Evolutionary conservation across 35 echinoderm and acorn worm genomes (phyloP).

Genomic region (Eucidaris tribuloides): DNA sequence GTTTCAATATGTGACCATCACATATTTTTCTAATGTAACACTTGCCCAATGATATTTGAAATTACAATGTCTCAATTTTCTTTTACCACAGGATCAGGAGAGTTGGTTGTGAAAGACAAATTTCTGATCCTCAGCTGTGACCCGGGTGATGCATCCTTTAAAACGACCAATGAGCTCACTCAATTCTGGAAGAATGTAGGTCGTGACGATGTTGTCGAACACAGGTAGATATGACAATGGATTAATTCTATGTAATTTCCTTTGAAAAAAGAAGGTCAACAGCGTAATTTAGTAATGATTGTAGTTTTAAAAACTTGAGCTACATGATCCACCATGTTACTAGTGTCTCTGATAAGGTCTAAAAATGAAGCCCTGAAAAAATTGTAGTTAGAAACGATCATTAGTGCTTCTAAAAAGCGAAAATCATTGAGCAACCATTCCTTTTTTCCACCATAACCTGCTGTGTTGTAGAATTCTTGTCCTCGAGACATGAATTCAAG

Average conservation of each 20-base stretch:
- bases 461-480: no score
- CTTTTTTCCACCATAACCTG: no score
- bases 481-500: no score
- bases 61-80: no score
- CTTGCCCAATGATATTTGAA: no score
- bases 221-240: constrained; percentile 69
- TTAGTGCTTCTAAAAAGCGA: no score
- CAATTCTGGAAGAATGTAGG: constrained; percentile 82
- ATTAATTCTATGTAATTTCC: no score
- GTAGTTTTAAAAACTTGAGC: not conserved
- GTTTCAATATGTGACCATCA: no score
- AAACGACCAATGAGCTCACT: constrained; percentile 45
- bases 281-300: not conserved
- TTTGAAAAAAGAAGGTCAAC: no score
- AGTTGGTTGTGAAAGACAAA: constrained; percentile 63
- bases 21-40: no score
- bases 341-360: not conserved
- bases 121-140: constrained; percentile 77
- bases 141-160: constrained; percentile 27
- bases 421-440: no score
- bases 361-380: not conserved
- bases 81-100: constrained; percentile 40
- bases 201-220: constrained; percentile 56
- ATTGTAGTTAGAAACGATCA: not conserved
- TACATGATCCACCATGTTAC: not conserved